A percentile compares a stretch with the other conserved stretches of the same genome.
phyloP scores from a whole-genome alignment of 2,888 invertebrate genomes.

The Copidosoma aretas region DNA sequence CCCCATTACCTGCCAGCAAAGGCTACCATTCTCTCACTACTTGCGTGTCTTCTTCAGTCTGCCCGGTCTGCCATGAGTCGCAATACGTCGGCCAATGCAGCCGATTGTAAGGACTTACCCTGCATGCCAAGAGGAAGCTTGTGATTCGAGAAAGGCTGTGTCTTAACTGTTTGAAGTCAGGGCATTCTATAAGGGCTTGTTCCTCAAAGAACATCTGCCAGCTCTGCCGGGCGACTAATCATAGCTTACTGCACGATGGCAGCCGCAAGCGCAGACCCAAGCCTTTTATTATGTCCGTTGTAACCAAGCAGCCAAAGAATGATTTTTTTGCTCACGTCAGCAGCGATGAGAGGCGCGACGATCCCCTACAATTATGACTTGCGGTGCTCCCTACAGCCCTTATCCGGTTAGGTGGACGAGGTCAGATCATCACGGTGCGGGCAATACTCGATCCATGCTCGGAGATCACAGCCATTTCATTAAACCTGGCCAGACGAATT shows the following conservation, averaged over 20 bases:
- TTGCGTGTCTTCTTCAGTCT: neutral
- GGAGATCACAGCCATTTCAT: neutral
- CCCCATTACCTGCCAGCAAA: neutral
- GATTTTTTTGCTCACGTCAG: too few species aligned
- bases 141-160: neutral
- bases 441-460: neutral
- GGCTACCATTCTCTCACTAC: neutral
- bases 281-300: too few species aligned
- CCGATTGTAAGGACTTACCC: neutral
- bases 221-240: neutral
- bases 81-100: neutral
- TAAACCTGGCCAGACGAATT: neutral
- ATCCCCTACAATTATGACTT: too few species aligned
- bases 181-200: neutral
- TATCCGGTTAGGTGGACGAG: neutral
- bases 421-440: neutral
- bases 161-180: neutral
- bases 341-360: too few species aligned
- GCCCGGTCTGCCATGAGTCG: neutral
- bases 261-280: neutral
- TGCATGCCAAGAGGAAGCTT: neutral
- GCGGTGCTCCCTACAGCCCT: neutral
- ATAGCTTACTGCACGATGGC: neutral
- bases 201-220: neutral
- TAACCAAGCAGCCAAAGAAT: too few species aligned